Evolutionary conservation across 2,113 vertebrate species (phyloP).

Genomic region (Eidolon helvum): DNA sequence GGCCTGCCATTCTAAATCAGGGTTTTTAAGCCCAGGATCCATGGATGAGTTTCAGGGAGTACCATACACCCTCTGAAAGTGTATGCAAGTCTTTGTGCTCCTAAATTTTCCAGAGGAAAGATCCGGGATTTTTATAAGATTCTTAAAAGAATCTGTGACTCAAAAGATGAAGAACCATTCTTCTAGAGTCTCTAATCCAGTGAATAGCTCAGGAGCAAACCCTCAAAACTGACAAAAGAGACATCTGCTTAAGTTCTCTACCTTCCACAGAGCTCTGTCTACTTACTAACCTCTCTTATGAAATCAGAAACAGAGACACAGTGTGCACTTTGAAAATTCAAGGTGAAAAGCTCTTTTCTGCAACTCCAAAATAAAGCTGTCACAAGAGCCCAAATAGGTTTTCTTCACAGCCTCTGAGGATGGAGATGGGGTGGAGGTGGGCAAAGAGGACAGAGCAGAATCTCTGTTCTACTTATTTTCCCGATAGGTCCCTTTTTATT

Average conservation of each 20-base stretch:
- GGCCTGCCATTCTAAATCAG: not conserved
- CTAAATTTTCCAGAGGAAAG: constrained; percentile 35
- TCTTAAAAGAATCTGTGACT: constrained; percentile 5
- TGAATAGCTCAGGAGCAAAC: not conserved
- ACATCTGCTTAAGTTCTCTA: not conserved
- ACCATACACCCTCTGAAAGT: not conserved
- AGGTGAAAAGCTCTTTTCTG: not conserved
- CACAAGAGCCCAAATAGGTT: not conserved
- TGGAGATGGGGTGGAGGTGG: not conserved
- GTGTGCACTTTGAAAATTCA: constrained; percentile 21
- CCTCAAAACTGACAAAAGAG: not conserved
- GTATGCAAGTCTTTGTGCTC: not conserved
- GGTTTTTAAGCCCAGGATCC: not conserved
- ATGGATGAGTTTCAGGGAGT: not conserved
- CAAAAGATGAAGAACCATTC: constrained; percentile 33
- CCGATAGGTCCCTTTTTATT: not conserved
- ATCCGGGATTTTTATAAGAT: constrained; percentile 2
- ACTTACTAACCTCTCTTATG: not conserved
- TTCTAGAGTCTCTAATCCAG: not conserved
- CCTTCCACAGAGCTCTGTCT: not conserved
- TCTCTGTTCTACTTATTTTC: not conserved
- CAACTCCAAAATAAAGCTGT: not conserved
- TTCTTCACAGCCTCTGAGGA: not conserved
- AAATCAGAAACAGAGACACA: not conserved
- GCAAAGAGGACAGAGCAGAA: not conserved